Evolutionary conservation across 2,113 vertebrate species (phyloP), one percentile per base, ranked within the genome.

Genomic region (Neomonachus schauinslandi): DNA sequence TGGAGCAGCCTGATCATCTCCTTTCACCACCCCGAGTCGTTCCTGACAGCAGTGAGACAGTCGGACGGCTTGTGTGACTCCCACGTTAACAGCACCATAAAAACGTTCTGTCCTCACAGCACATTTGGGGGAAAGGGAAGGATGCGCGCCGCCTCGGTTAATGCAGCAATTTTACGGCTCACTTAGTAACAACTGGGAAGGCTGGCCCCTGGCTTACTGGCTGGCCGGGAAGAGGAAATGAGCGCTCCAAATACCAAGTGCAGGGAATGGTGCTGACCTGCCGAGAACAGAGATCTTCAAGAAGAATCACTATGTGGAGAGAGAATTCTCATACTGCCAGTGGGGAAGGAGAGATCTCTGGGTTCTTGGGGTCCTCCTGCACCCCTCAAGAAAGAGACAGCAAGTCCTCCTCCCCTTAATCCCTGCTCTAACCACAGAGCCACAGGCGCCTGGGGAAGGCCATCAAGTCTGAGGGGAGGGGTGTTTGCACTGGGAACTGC

Each of bases 21-120:
- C 86, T 59, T 7, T 39, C 79, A 8, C 65, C 46, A 1, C 2
- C 80, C 2, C 18, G 2, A 8, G 46, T 86, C 22, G 0, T 36
- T 31, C 69, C 87, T 49, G 55, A 76, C 2, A 24, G 71, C 53
- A 7, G 42, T 2, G 39, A 97, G 92, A 22, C 11, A 11, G 67
- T 76, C 95, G 85, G 95, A 97, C 49, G 84, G 81, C 93, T 63
- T 71, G 61, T 26, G 97, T 49, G 83, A 76, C 88, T 95, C 87
- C 82, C 55, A 19, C 71, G 92, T 88, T 74, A 98, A 97, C 91
- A 98, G 96, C 89, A 95, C 89, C 97, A 89, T 2, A 77, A 74
- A 97, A 80, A 97, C 46, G 3, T 42, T 82, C 24, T 88, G 91
- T 94, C 69, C 80, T 83, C 63, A 18, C 84, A 95, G 61, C 36